A percentile compares a stretch with the other conserved stretches of the same genome.
Evolutionary conservation across 2,888 invertebrate species (phyloP).

Genomic region (Epistrophe eligans): DNA sequence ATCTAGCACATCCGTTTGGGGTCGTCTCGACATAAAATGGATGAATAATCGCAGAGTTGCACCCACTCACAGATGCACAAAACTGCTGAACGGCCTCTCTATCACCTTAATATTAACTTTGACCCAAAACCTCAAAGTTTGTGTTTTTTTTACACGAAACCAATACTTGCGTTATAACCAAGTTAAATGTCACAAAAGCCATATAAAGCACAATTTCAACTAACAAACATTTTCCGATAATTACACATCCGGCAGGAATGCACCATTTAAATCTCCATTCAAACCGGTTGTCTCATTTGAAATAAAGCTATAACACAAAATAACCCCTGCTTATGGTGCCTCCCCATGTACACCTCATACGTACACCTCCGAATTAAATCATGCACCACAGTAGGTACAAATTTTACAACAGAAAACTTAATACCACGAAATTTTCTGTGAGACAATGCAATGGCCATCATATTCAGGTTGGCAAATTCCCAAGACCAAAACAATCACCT

Average conservation of each 20-base stretch:
- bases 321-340: conserved; percentile 24
- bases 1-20: too few relatives aligned
- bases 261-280: conserved; percentile 22
- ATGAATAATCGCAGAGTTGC: too few relatives aligned
- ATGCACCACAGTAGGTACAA: conserved; percentile 41
- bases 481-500: conserved; percentile 59
- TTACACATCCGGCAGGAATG: conserved; percentile 49
- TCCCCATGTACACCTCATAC: background rate
- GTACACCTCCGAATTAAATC: conserved; percentile 20
- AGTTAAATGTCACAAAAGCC: conserved; percentile 27
- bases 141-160: too few relatives aligned
- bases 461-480: conserved; percentile 72
- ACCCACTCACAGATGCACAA: too few relatives aligned
- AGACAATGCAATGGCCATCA: conserved; percentile 73
- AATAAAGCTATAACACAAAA: conserved; percentile 15
- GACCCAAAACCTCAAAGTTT: too few relatives aligned
- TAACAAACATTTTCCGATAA: conserved; percentile 48
- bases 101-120: too few relatives aligned
- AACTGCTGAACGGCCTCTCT: too few relatives aligned
- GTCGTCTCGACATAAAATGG: too few relatives aligned
- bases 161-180: too few relatives aligned
- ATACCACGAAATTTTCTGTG: conserved; percentile 68
- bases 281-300: background rate
- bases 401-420: conserved; percentile 72
- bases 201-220: conserved; percentile 36